Evolutionary conservation across 2,888 invertebrate genomes (phyloP), one percentile per base, ranked within the genome.

Genomic region (Heliconius cydno): DNA sequence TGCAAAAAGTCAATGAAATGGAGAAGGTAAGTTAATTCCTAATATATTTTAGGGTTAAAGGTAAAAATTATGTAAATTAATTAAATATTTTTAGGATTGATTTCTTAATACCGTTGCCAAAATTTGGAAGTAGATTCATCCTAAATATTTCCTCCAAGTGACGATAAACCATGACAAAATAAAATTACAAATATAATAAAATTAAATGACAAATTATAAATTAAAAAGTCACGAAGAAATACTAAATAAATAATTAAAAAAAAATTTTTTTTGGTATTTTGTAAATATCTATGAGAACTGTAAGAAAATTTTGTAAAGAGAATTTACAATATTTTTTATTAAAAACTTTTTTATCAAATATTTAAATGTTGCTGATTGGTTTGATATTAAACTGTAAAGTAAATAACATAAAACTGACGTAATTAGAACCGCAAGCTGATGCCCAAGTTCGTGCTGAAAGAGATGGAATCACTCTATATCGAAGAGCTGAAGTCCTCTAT

Each of bases 371-470:
- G 60, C n/a, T n/a, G 60, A n/a, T n/a, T 60, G 52, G 19, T 19
- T 15, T 52, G 15, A 52, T n/a, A 10, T 60, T n/a, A n/a, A n/a
- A 60, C n/a, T 60, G 19, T 38, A 22, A n/a, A 41, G 12, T 68
- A 12, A 65, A 65, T 6, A n/a, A 68, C 13, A n/a, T 38, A 2
- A 13, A n/a, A n/a, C 41, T n/a, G 15, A 68, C 13, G n/a, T 41
- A 60, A 57, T n/a, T 92, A 98, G 98, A 99, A 99, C 93, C 97
- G 98, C 87, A 98, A 99, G 95, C 94, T 99, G 89, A 98, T 99
- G 98, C 99, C 99, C 86, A 99, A 98, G 96, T 99, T 99, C 96
- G 99, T 99, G 84, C 96, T 99, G 86, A 99, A 99, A 96, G 99
- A 99, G 96, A 99, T 99, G 99, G 99, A 99, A 95, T 98, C 98